Base-by-base conservation (phyloP, 2,888 invertebrate species). In the Polymixis lichenea region DNA sequence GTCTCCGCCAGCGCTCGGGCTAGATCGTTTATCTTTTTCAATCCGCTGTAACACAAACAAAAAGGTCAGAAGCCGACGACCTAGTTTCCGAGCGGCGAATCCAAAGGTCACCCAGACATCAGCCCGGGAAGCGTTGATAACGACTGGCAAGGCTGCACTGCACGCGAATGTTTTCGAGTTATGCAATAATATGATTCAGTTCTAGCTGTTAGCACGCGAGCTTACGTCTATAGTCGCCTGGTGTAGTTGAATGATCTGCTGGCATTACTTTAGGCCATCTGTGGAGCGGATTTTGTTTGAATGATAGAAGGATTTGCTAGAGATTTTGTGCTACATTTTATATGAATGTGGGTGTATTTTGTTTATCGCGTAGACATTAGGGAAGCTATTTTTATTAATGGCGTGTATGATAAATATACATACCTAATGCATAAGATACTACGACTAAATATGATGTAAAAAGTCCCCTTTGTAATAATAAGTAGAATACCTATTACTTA, bases 31-130 rank as follows among this genome's bases (percentile, higher is more conserved):
- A 90, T 91, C 91, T 94, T 93, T 93, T 94, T 93, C 91, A 91
- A 93, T 93, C 90, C 91, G 86, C 90, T 91, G 91, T 91, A 91
- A 92, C 89, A 94, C 94, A 94, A 95, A 95, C 95, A 95, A 93
- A 95, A 96, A 95, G 96, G 95, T 95, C 94, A 95, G 92, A 95
- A 93, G 95, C 93, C 95, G 95, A 91, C 92, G 95, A 94, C 95
- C 96, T 91, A 96, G 94, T 95, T 95, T 94, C 92, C 89, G 90
- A 93, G 90, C 91, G 82, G 89, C 91, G 91, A 91, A 92, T 90
- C 90, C 94, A 95, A 95, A 95, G 95, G 95, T 95, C 95, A 93
- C 91, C 89, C 92, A 94, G 92, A 91, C 95, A 92, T 92, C 93
- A 92, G 92, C 91, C 93, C 95, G 95, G 95, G 95, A 95, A 95